Evolutionary conservation across 2,888 invertebrate species (phyloP).

Genomic region (Eugnorisma glareosa): DNA sequence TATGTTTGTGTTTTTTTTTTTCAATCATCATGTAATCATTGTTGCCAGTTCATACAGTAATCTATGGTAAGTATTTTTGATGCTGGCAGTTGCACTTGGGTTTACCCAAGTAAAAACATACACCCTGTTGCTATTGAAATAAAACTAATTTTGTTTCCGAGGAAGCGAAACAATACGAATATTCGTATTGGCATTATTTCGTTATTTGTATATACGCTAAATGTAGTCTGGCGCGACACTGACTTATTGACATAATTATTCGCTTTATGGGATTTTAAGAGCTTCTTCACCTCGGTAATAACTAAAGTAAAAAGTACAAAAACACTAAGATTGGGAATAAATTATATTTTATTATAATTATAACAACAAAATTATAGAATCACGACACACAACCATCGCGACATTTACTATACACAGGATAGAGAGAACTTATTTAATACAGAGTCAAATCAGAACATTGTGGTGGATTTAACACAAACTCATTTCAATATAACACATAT

Average conservation of each 20-base stretch:
- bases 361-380: constrained; percentile 65
- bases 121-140: background rate
- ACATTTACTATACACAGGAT: constrained; percentile 51
- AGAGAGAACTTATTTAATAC: constrained; percentile 49
- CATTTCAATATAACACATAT: constrained; percentile 41
- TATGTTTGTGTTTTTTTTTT: background rate
- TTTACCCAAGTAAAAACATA: background rate
- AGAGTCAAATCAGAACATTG: constrained; percentile 42
- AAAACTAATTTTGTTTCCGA: background rate
- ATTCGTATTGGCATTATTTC: background rate
- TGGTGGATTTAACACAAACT: constrained; percentile 48
- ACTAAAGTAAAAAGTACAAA: background rate
- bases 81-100: background rate
- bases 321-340: constrained; percentile 55
- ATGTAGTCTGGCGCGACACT: background rate
- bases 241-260: background rate
- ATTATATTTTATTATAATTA: constrained; percentile 67
- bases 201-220: background rate
- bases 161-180: background rate
- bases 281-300: background rate
- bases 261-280: background rate
- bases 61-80: background rate
- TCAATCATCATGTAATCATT: background rate
- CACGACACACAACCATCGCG: constrained; percentile 51
- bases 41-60: constrained; percentile 1